Conservation (phyloP, 2,797 vertebrate genomes). For the Morus bassanus region DNA sequence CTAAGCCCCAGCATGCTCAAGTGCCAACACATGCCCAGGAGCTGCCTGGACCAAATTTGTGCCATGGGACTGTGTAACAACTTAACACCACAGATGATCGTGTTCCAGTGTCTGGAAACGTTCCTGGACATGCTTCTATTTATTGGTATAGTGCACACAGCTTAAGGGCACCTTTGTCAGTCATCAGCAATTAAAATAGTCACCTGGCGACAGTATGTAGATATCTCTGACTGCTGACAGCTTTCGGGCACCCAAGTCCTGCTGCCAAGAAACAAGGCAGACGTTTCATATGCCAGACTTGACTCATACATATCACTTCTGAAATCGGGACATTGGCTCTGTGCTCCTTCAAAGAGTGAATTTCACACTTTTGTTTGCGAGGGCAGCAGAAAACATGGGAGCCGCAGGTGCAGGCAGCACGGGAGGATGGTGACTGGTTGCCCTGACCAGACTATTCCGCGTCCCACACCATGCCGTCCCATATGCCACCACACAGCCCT, state of each 20-base stretch:
- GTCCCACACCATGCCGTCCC: fast-evolving
- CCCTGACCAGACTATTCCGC: background rate
- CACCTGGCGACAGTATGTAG: background rate
- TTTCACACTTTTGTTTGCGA: background rate
- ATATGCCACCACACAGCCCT: fast-evolving
- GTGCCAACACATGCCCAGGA: background rate
- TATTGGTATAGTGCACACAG: background rate
- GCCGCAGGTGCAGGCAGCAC: fast-evolving
- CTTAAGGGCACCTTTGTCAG: background rate
- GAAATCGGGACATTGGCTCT: background rate
- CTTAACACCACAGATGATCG: background rate
- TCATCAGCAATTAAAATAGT: background rate
- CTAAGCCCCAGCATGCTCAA: background rate
- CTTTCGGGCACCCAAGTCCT: background rate
- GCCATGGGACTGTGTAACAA: background rate
- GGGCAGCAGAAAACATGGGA: background rate
- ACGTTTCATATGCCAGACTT: background rate
- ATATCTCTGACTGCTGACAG: background rate
- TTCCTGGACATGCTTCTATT: background rate
- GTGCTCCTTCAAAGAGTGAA: background rate
- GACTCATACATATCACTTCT: background rate
- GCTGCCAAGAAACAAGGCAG: background rate
- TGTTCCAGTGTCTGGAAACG: background rate
- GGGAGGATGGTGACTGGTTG: background rate
- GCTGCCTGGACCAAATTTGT: background rate